These are phyloP conservation scores for Scomber scombrus DNA, from an alignment of 2,113 vertebrate species.

Conservation along the genomic window DNA sequence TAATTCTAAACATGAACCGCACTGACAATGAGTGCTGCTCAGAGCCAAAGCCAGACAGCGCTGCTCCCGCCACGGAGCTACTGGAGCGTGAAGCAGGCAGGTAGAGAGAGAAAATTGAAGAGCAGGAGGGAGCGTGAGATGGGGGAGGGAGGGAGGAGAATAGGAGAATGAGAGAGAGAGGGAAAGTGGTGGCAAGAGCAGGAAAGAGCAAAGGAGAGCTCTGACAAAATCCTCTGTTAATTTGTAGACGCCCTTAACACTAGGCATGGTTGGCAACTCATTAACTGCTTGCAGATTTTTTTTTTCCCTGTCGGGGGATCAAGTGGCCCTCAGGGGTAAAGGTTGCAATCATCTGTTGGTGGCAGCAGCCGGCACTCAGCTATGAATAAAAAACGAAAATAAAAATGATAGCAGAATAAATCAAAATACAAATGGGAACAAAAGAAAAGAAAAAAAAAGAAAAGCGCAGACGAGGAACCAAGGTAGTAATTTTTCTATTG, in stretches of 20 bases:
- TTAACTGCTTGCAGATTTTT: constrained; percentile 72
- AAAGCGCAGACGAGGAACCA: constrained; percentile 62
- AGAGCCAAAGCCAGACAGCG: constrained; percentile 72
- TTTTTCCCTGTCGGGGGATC: constrained; percentile 56
- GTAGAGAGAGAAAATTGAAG: constrained; percentile 73
- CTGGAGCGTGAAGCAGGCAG: constrained; percentile 79
- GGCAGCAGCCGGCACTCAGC: constrained; percentile 64
- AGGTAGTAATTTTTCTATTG: constrained; percentile 79
- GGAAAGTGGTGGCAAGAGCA: constrained; percentile 58
- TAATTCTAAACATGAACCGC: constrained; percentile 92
- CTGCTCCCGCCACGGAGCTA: constrained; percentile 62
- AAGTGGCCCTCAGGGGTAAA: constrained; percentile 71
- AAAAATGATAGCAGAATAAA: constrained; percentile 76
- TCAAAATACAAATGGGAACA: constrained; percentile 76
- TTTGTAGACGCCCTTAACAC: constrained; percentile 79
- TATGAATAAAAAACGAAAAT: constrained; percentile 61
- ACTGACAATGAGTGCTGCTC: constrained; percentile 82
- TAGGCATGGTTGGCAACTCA: constrained; percentile 73
- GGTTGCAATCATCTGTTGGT: constrained; percentile 80
- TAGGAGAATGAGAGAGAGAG: constrained; percentile 37
- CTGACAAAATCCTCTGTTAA: constrained; percentile 79
- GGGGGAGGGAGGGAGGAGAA: not conserved
- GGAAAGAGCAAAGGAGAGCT: constrained; percentile 60
- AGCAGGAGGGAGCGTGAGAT: constrained; percentile 51
- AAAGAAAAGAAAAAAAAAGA: constrained; percentile 54